Conservation (phyloP, 2,888 invertebrate species). For the Polyommatus iphigenia region DNA sequence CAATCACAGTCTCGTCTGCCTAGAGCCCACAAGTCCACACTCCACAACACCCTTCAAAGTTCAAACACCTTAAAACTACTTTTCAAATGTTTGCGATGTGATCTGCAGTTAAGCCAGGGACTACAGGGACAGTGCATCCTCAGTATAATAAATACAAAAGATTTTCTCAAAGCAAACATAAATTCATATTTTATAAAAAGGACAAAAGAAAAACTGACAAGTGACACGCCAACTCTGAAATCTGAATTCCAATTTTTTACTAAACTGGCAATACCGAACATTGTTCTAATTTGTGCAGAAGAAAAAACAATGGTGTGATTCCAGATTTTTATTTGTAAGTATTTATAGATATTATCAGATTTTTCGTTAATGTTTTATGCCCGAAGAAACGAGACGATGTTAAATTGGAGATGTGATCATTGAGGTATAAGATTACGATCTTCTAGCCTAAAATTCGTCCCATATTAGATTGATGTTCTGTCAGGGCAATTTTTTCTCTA, state of each 20-base stretch:
- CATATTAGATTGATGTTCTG: conserved; percentile 68
- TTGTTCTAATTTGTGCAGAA: conserved; percentile 74
- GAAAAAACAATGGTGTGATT: conserved; percentile 81
- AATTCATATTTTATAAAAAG: background rate
- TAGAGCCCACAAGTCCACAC: too few species aligned
- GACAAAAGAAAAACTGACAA: background rate
- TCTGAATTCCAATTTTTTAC: background rate
- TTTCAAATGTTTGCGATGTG: too few species aligned
- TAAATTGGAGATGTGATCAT: conserved; percentile 52
- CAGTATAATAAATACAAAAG: too few species aligned
- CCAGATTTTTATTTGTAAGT: conserved; percentile 81
- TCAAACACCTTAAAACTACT: too few species aligned
- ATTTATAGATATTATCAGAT: conserved; percentile 76
- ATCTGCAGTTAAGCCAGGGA: too few species aligned
- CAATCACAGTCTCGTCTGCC: too few species aligned
- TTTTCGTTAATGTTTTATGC: conserved; percentile 64
- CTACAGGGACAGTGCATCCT: too few species aligned
- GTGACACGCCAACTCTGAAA: too few species aligned
- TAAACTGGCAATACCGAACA: conserved; percentile 64
- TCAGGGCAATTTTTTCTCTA: conserved; percentile 74
- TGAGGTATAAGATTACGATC: conserved; percentile 57
- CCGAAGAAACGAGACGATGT: conserved; percentile 56
- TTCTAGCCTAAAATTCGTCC: conserved; percentile 48
- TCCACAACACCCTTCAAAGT: too few species aligned
- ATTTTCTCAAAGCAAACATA: too few species aligned